These are phyloP conservation scores for Bombus balteatus DNA, from an alignment of 1,140 invertebrate genomes.

Conservation along the genomic window DNA sequence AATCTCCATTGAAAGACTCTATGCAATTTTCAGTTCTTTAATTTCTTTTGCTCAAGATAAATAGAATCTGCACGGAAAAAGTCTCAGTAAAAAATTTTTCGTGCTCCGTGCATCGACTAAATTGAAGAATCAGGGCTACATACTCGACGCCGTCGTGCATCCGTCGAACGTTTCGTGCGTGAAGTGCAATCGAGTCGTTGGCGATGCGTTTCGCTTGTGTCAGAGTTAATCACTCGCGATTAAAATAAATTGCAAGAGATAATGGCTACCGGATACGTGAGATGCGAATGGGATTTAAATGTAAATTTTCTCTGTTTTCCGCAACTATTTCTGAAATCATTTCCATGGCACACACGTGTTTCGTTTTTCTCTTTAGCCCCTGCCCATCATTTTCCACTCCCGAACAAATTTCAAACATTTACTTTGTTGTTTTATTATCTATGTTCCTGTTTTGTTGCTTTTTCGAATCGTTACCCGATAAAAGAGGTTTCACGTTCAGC, in stretches of 20 bases:
- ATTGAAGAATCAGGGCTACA: not conserved
- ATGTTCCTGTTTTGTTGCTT: not conserved
- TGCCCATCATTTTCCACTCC: not conserved
- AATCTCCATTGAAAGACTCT: not conserved
- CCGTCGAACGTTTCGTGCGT: not conserved
- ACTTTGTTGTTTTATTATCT: not conserved
- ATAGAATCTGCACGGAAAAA: not conserved
- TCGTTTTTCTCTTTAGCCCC: not conserved
- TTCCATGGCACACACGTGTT: not conserved
- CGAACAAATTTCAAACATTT: not conserved
- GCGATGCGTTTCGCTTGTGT: not conserved
- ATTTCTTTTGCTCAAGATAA: not conserved
- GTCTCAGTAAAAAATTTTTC: not conserved
- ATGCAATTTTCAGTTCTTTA: not conserved
- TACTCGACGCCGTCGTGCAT: not conserved
- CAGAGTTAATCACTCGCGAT: constrained; percentile 8
- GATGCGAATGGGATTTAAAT: not conserved
- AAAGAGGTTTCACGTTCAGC: not conserved
- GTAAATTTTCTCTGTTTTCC: constrained; percentile 13
- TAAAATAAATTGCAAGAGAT: constrained; percentile 3
- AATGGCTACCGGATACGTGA: not conserved
- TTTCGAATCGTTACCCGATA: not conserved
- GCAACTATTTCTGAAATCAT: constrained; percentile 27
- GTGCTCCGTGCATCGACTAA: not conserved
- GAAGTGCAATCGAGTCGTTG: not conserved